Evolutionary conservation across 2,888 invertebrate species (phyloP).

Genomic region (Blastobasis lacticolella): DNA sequence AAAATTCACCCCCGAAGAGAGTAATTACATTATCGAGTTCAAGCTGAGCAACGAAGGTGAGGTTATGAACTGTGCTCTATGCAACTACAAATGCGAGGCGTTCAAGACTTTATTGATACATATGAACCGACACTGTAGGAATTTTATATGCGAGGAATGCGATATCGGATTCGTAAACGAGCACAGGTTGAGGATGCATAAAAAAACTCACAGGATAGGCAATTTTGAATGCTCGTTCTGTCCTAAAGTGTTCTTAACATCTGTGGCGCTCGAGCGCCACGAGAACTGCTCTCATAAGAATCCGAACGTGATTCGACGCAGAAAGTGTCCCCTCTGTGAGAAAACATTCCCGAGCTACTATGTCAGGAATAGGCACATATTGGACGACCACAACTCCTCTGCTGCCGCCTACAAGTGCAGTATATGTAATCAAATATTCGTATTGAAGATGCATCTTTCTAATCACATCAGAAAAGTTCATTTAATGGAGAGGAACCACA

Average conservation of each 20-base stretch:
- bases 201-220: slow-evolving; percentile 4
- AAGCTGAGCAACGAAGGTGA: slow-evolving; percentile 18
- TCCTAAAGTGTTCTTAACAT: neutral
- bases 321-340: neutral
- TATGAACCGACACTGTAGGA: slow-evolving; percentile 7
- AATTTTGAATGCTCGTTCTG: slow-evolving; percentile 24
- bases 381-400: neutral
- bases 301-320: neutral
- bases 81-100: slow-evolving; percentile 21
- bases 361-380: neutral
- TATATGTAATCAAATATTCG: neutral
- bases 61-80: slow-evolving; percentile 12
- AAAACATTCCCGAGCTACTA: neutral
- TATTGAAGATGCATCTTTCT: neutral
- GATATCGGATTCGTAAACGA: neutral
- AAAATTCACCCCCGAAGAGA: slow-evolving; percentile 21
- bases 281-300: neutral
- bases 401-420: neutral
- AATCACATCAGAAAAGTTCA: neutral
- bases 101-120: slow-evolving; percentile 25
- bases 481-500: neutral
- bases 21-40: slow-evolving; percentile 42
- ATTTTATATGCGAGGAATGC: slow-evolving; percentile 6
- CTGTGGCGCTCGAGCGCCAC: neutral
- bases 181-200: neutral